Evolutionary conservation across 2,888 invertebrate species (phyloP), one percentile per base, ranked within the genome.

Genomic region (Brassicogethes aeneus): DNA sequence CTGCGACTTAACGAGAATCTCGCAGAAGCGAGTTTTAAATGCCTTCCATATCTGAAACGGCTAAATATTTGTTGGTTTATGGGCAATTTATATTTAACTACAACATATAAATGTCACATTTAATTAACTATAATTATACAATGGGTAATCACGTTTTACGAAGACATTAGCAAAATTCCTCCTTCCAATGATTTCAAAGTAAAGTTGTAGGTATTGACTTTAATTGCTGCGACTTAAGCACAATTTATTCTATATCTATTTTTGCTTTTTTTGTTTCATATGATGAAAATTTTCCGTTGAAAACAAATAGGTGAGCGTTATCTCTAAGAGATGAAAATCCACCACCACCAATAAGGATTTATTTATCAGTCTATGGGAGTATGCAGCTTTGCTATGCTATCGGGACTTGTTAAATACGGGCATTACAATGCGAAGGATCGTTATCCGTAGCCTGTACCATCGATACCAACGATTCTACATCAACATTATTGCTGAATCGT

Each of bases 401-500:
- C 62, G 56, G 52, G 53, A 59, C 62, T 65, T 66, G 67, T 66
- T 66, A 66, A 66, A 64, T 66, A 62, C 61, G 64, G 61, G 64
- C 65, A 65, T 67, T 66, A 66, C 66, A 66, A 67, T 65, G 64
- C 64, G 56, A 56, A 57, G 64, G 64, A 66, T 66, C 66, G 66
- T 67, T 67, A 67, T 67, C 66, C 66, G 51, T 59, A 56, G 54
- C 61, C 56, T n/a, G 61, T 62, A 59, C 60, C 56, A 65, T 65
- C 65, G 65, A 64, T 65, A 62, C 62, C 58, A 57, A 54, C 64
- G 63, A 63, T 64, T 64, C 64, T 64, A 66, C 66, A 65, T 65
- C 65, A 62, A 60, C 64, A 63, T 68, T 67, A 67, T 65, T 64
- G 66, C 66, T 59, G 60, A 62, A 64, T 68, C 66, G 68, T 66